phyloP scores from a whole-genome alignment of 1,140 invertebrate genomes.

The Camponotus floridanus region DNA sequence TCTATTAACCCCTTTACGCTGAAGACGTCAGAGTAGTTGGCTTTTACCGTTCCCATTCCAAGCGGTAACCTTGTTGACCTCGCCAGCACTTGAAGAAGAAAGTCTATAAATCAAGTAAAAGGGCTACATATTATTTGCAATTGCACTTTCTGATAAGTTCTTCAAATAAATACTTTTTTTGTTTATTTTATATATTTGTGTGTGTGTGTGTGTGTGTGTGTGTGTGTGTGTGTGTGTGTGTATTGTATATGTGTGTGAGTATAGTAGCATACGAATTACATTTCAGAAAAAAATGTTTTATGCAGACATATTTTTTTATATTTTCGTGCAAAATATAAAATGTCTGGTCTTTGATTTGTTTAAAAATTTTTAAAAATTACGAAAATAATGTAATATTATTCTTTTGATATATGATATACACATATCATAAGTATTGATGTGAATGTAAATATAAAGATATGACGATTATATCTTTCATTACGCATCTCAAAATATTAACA shows the following conservation, averaged over 20 bases:
- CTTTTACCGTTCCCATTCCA: slow-evolving; percentile 57
- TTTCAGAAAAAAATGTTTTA: slow-evolving; percentile 6
- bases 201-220: too few relatives aligned
- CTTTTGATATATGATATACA: background rate
- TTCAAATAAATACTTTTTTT: background rate
- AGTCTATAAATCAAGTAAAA: slow-evolving; percentile 20
- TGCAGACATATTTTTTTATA: background rate
- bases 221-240: too few relatives aligned
- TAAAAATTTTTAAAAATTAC: slow-evolving; percentile 1
- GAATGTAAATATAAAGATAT: background rate
- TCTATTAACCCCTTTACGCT: slow-evolving; percentile 49
- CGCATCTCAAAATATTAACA: background rate
- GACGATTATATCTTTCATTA: background rate
- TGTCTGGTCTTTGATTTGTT: background rate
- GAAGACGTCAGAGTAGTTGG: slow-evolving; percentile 36
- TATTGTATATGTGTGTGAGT: too few relatives aligned
- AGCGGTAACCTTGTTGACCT: slow-evolving; percentile 58
- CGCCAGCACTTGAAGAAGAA: slow-evolving; percentile 39
- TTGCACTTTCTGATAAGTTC: slow-evolving; percentile 17
- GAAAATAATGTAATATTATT: background rate
- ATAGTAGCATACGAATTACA: background rate
- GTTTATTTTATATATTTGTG: too few relatives aligned
- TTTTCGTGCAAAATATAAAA: background rate
- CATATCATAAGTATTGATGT: background rate
- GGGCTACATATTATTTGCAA: slow-evolving; percentile 43